Evolutionary conservation across 2,888 invertebrate species (phyloP), one percentile per base, ranked within the genome.

Genomic region (Drosophila dives): DNA sequence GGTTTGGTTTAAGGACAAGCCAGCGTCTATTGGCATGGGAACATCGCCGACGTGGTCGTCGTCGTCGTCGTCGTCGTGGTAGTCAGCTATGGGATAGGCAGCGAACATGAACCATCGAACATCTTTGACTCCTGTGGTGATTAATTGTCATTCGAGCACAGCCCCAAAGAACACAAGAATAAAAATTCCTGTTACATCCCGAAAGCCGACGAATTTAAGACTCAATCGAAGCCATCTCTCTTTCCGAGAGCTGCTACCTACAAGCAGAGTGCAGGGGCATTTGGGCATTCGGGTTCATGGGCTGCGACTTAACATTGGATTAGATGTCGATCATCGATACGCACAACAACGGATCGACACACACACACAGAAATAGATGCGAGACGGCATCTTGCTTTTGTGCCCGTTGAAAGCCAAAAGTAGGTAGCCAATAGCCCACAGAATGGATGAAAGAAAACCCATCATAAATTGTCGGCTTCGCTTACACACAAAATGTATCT

Each of bases 71-170:
- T 4, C 38, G 38, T 36, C 36, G 10, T 49, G 23, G 45, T 45
- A 45, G 23, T 45, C 55, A n/a, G 12, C 40, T 23, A 64, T 34
- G 56, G 73, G 51, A 66, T 17, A 23, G 38, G 54, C 51, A 77
- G 64, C 61, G 71, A 70, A 72, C 69, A 67, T 75, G 51, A 69
- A 61, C 67, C 71, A 60, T 75, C 56, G 80, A 82, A 77, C 88
- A 83, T 86, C 88, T 86, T 86, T 85, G 85, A 86, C 86, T 86
- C 86, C 86, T 87, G 86, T 51, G 89, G 86, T 87, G 86, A 87
- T 87, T 87, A 87, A 87, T 89, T 89, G 87, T 77, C 84, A 86
- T 86, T 66, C 63, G 76, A 79, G 72, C 56, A 62, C 62, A 74
- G 65, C 59, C 55, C 64, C 65, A 51, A 51, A 68, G 26, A 59